phyloP scores from a whole-genome alignment of 2,888 invertebrate genomes.

The Oegoconia quadripuncta region DNA sequence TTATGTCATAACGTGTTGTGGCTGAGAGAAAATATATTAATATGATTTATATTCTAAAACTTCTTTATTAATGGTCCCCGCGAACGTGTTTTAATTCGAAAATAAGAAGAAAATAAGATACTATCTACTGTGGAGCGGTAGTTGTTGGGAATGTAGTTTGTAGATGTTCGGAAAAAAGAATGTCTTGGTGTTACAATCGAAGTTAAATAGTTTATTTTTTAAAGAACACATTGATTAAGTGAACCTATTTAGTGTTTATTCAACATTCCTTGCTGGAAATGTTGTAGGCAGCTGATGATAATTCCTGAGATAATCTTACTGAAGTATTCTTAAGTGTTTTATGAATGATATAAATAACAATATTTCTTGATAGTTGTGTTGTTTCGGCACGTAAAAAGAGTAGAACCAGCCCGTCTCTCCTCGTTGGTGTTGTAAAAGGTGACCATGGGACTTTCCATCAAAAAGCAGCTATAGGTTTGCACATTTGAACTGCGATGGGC shows the following conservation, averaged over 20 bases:
- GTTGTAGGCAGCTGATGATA: neutral
- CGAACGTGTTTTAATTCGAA: constrained; percentile 29
- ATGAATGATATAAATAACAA: constrained; percentile 2
- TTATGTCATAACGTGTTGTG: constrained; percentile 14
- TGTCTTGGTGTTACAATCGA: constrained; percentile 26
- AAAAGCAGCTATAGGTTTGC: neutral
- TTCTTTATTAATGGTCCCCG: constrained; percentile 25
- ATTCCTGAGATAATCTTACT: constrained; percentile 1
- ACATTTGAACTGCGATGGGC: no score
- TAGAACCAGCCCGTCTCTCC: no score
- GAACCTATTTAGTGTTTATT: constrained; percentile 23
- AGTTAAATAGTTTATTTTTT: constrained; percentile 27
- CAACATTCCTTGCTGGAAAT: constrained; percentile 7
- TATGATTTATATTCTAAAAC: constrained; percentile 36
- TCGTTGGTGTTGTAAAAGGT: no score
- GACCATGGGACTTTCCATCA: no score
- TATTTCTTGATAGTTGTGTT: neutral
- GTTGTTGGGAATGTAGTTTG: constrained; percentile 22
- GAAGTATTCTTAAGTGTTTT: constrained; percentile 4
- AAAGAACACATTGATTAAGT: constrained; percentile 26
- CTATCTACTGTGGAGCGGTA: constrained; percentile 18
- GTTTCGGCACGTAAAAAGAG: no score
- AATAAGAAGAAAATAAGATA: constrained; percentile 27
- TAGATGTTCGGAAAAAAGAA: constrained; percentile 21
- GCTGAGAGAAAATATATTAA: constrained; percentile 25